phyloP scores from a whole-genome alignment of 2,888 invertebrate genomes.

The Chironomus riparius region DNA sequence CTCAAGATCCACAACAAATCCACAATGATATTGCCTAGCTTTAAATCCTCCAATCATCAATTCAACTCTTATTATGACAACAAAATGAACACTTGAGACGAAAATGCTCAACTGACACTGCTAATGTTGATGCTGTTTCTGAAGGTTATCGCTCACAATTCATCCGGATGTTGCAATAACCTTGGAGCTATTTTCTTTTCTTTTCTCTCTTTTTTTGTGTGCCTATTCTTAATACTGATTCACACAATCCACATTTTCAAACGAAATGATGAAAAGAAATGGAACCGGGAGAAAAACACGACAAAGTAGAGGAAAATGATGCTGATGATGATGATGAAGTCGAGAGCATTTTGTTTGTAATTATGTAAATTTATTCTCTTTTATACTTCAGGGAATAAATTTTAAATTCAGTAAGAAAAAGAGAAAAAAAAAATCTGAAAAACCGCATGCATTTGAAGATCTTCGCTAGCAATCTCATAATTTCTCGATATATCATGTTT shows the following conservation, averaged over 20 bases:
- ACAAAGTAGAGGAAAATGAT: not conserved
- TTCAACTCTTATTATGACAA: not conserved
- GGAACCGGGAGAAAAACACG: not conserved
- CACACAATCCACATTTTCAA: not conserved
- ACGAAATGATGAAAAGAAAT: no score
- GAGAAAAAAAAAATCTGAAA: no score
- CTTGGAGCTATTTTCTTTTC: slow-evolving; percentile 1
- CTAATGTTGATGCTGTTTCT: not conserved
- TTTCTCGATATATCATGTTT: slow-evolving; percentile 21
- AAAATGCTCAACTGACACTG: not conserved
- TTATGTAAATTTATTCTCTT: slow-evolving; percentile 18
- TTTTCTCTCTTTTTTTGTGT: not conserved
- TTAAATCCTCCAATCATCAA: no score
- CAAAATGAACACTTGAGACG: not conserved
- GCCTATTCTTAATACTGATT: not conserved
- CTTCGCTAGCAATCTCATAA: not conserved
- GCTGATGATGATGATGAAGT: not conserved
- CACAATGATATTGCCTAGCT: no score
- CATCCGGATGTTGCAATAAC: slow-evolving; percentile 15
- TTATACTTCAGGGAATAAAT: not conserved
- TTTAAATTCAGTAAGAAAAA: not conserved
- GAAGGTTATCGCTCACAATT: slow-evolving; percentile 5
- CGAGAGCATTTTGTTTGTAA: slow-evolving; percentile 4
- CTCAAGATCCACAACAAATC: no score
- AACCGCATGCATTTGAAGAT: slow-evolving; percentile 9